Percentiles rank a stretch among this genome's conserved stretches.
Evolutionary conservation across 2,888 invertebrate genomes (phyloP).

Genomic region (Xestia xanthographa): DNA sequence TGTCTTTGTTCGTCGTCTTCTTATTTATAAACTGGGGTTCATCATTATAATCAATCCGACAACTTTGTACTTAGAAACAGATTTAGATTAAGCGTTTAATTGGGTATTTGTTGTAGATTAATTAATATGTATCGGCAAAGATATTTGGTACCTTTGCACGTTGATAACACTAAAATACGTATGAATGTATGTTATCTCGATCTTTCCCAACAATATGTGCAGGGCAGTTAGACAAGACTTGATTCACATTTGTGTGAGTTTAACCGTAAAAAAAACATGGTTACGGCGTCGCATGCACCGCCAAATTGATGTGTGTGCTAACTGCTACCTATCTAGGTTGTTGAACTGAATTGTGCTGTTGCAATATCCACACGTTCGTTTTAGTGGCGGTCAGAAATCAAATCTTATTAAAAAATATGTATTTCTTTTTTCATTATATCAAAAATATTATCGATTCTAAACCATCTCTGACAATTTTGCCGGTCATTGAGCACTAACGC

Average conservation of each 20-base stretch:
- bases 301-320: no score
- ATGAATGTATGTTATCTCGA: not conserved
- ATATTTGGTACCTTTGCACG: not conserved
- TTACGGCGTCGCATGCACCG: no score
- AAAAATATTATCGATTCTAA: no score
- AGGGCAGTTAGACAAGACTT: not conserved
- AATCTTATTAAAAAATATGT: no score
- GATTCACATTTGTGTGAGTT: not conserved
- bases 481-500: no score
- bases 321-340: no score
- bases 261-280: not conserved
- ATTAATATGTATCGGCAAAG: not conserved
- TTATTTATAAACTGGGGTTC: not conserved
- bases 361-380: no score
- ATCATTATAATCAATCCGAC: not conserved
- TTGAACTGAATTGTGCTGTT: no score
- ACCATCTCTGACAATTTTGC: no score
- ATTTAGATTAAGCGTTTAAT: not conserved
- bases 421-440: no score
- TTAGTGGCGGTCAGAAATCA: no score
- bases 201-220: not conserved
- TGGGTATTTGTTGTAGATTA: constrained; percentile 5
- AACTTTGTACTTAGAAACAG: not conserved
- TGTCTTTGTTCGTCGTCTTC: not conserved
- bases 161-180: not conserved